A percentile compares a stretch with the other conserved stretches of the same genome.
Conservation (phyloP, 2,888 invertebrate species). For the Plebejus argus region DNA sequence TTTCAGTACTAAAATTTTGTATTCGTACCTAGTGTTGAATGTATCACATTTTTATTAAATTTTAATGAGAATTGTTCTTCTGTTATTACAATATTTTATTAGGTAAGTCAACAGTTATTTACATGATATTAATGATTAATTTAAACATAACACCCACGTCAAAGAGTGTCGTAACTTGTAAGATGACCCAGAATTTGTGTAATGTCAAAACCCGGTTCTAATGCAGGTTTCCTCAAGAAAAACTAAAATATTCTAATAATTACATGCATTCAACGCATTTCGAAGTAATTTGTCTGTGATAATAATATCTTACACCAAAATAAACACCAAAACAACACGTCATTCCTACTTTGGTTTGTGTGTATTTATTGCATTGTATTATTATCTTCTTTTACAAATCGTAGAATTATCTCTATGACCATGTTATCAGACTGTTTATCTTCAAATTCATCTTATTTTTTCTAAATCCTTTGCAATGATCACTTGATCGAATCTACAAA, state of each 20-base stretch:
- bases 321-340: constrained; percentile 49
- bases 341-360: constrained; percentile 46
- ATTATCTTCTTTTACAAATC: constrained; percentile 49
- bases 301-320: background rate
- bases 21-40: constrained; percentile 80
- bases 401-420: constrained; percentile 65
- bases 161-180: constrained; percentile 61
- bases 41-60: constrained; percentile 77
- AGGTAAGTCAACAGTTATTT: constrained; percentile 61
- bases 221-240: constrained; percentile 54
- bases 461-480: constrained; percentile 48
- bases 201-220: constrained; percentile 77
- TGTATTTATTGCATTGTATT: constrained; percentile 33
- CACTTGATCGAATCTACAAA: constrained; percentile 48
- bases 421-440: constrained; percentile 71
- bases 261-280: background rate
- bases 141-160: constrained; percentile 44
- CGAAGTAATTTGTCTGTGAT: background rate
- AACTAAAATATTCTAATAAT: constrained; percentile 28
- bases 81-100: constrained; percentile 70
- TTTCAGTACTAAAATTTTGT: constrained; percentile 77
- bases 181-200: constrained; percentile 70
- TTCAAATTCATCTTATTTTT: constrained; percentile 60
- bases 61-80: constrained; percentile 73
- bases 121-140: constrained; percentile 40